Conservation (phyloP, 2,113 vertebrate species). For the Lycocorax pyrrhopterus region DNA sequence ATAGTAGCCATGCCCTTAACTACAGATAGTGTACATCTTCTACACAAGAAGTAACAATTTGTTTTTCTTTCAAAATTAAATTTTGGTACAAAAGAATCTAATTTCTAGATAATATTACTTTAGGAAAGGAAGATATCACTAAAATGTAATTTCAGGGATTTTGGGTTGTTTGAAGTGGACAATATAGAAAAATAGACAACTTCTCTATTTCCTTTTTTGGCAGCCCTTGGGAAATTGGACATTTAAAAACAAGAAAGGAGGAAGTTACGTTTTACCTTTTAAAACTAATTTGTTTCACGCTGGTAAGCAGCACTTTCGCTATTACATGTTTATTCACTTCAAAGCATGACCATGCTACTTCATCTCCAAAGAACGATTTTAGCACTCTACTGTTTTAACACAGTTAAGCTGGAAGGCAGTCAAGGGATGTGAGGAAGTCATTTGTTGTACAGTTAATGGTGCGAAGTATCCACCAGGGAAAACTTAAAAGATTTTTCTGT, state of each 20-base stretch:
- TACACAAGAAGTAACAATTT: not conserved
- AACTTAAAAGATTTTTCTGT: not conserved
- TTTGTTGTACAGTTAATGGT: conserved; percentile 18
- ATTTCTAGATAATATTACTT: not conserved
- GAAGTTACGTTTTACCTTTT: not conserved
- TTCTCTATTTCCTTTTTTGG: not conserved
- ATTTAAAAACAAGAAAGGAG: not conserved
- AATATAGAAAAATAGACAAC: not conserved
- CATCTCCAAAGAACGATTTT: conserved; percentile 13
- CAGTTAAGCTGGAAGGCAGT: conserved; percentile 17
- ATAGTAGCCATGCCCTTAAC: not conserved
- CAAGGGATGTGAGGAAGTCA: not conserved
- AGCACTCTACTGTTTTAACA: not conserved
- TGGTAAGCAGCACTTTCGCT: not conserved
- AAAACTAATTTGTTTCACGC: not conserved
- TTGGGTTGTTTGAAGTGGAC: not conserved
- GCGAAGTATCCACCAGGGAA: conserved; percentile 3
- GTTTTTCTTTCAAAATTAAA: not conserved
- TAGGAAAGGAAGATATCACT: not conserved
- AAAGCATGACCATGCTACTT: not conserved
- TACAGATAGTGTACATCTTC: not conserved
- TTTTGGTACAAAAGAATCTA: not conserved
- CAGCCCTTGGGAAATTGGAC: not conserved
- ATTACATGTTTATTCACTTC: not conserved
- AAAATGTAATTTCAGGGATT: not conserved